Conservation (phyloP, 2,888 invertebrate genomes). For the Sericinus montela region DNA sequence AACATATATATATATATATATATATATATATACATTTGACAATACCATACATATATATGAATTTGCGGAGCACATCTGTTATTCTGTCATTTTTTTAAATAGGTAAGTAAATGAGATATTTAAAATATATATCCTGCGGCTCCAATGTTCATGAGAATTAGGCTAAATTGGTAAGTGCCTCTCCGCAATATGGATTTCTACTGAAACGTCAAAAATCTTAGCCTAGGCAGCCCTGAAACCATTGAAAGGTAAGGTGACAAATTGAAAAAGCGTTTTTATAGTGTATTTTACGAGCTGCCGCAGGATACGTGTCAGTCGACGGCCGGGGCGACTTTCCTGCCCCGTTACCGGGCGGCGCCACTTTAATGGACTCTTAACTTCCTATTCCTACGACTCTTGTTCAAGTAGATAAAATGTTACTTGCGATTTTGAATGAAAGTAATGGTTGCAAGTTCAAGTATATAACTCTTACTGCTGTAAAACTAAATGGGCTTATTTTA, state of each 20-base stretch:
- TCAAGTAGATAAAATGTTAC: slow-evolving; percentile 4
- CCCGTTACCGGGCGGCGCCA: slow-evolving; percentile 23
- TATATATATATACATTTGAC: too few relatives aligned
- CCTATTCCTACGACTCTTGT: slow-evolving; percentile 4
- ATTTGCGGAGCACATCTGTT: too few relatives aligned
- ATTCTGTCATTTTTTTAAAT: too few relatives aligned
- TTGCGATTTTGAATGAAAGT: background rate
- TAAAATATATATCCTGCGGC: too few relatives aligned
- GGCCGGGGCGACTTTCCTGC: slow-evolving; percentile 31
- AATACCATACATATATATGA: too few relatives aligned
- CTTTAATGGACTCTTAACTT: slow-evolving; percentile 25
- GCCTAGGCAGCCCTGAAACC: slow-evolving; percentile 12
- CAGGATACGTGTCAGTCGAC: slow-evolving; percentile 36
- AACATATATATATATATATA: too few relatives aligned
- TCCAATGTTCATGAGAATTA: too few relatives aligned
- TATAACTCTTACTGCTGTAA: too few relatives aligned
- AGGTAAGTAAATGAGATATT: too few relatives aligned
- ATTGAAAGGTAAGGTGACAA: slow-evolving; percentile 41
- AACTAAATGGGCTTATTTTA: too few relatives aligned
- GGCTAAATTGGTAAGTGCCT: too few relatives aligned
- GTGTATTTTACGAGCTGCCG: slow-evolving; percentile 49
- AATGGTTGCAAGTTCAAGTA: background rate
- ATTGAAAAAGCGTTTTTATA: slow-evolving; percentile 63
- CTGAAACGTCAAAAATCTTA: background rate
- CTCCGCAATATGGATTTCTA: too few relatives aligned